These are phyloP conservation scores for Anodontia alba DNA, from an alignment of 2,888 invertebrate species.

Conservation along the genomic window DNA sequence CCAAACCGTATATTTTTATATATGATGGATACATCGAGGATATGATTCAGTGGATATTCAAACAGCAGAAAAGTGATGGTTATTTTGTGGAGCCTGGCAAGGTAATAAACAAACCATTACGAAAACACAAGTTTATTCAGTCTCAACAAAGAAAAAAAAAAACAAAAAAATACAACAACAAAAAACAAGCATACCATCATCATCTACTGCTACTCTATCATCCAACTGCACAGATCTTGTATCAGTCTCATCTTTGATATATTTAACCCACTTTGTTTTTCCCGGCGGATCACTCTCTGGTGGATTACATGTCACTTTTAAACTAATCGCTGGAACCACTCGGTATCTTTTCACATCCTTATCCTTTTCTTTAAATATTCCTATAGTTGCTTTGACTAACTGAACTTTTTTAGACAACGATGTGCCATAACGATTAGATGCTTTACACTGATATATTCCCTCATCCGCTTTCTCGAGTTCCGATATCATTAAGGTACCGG, in stretches of 20 bases:
- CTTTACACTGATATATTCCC: conserved; percentile 97
- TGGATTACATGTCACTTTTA: conserved; percentile 58
- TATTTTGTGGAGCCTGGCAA: too few relatives aligned
- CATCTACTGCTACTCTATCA: conserved; percentile 97
- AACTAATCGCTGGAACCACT: conserved; percentile 27
- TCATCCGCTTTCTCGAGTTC: conserved; percentile 89
- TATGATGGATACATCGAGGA: too few relatives aligned
- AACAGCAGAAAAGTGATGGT: too few relatives aligned
- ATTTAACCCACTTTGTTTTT: conserved; percentile 45
- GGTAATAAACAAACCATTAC: too few relatives aligned
- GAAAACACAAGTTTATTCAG: too few relatives aligned
- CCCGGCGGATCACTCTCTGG: conserved; percentile 57
- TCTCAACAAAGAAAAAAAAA: too few relatives aligned
- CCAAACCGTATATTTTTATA: too few relatives aligned
- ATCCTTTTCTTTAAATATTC: conserved; percentile 32
- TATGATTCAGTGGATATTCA: too few relatives aligned
- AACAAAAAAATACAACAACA: too few relatives aligned
- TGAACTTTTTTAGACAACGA: conserved; percentile 98
- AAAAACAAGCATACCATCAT: conserved; percentile 87
- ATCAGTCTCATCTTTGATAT: conserved; percentile 34
- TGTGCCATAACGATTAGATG: conserved; percentile 96
- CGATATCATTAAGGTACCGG: conserved; percentile 65
- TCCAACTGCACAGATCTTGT: conserved; percentile 79
- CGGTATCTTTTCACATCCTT: conserved; percentile 20
- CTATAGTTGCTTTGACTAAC: conserved; percentile 91